phyloP scores from a whole-genome alignment of 1,140 invertebrate species.

The Drosophila repletoides region DNA sequence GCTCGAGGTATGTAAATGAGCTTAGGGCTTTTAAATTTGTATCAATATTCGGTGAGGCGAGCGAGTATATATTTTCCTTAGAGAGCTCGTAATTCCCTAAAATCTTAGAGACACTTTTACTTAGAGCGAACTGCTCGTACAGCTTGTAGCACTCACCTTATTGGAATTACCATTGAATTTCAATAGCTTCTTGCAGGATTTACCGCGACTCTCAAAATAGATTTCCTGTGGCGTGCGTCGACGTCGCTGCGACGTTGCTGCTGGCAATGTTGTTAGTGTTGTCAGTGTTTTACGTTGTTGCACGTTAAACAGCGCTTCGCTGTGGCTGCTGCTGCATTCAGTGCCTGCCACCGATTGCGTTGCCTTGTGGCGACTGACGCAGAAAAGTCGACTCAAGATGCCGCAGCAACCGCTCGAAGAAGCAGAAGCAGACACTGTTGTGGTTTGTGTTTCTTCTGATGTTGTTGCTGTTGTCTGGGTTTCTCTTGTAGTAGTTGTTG shows the following conservation, averaged over 20 bases:
- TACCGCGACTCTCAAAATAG: slow-evolving; percentile 88
- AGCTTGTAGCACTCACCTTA: slow-evolving; percentile 84
- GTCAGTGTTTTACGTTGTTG: slow-evolving; percentile 49
- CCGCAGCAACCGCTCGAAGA: slow-evolving; percentile 63
- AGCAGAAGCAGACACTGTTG: slow-evolving; percentile 4
- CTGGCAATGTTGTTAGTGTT: slow-evolving; percentile 51
- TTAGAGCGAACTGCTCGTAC: background rate
- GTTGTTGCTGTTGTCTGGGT: slow-evolving; percentile 19
- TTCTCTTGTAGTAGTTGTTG: slow-evolving; percentile 9
- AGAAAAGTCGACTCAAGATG: slow-evolving; percentile 72
- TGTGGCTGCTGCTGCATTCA: slow-evolving; percentile 44
- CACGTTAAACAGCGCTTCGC: slow-evolving; percentile 44
- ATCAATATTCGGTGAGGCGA: background rate
- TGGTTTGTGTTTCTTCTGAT: slow-evolving; percentile 5
- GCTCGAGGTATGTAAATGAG: slow-evolving; percentile 3
- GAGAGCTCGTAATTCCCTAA: slow-evolving; percentile 9
- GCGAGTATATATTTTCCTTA: background rate
- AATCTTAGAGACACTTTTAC: background rate
- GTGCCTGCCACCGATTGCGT: slow-evolving; percentile 67
- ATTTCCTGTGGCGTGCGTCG: slow-evolving; percentile 86
- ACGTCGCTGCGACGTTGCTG: slow-evolving; percentile 55
- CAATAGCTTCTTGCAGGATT: slow-evolving; percentile 88
- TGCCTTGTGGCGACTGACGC: slow-evolving; percentile 60
- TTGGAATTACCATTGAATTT: slow-evolving; percentile 88
- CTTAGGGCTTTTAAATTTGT: slow-evolving; percentile 1